Percentiles rank a stretch among this genome's conserved stretches.
These are phyloP conservation scores for Julus scandinavius DNA, from an alignment of 2,888 invertebrate genomes.

Conservation along the genomic window DNA sequence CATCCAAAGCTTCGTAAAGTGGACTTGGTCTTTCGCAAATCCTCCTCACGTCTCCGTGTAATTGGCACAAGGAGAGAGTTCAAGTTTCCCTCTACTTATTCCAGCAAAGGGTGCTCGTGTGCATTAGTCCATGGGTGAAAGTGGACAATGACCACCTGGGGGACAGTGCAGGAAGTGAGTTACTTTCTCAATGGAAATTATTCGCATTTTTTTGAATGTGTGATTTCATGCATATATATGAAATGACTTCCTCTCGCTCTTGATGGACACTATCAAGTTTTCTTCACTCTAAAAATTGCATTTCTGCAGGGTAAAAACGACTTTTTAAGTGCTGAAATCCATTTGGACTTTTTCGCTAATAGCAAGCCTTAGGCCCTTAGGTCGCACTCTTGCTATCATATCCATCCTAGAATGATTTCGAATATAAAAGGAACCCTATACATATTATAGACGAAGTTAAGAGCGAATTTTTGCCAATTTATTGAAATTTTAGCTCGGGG, in stretches of 20 bases:
- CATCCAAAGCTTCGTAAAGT: background rate
- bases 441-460: background rate
- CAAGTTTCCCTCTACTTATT: background rate
- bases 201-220: conserved; percentile 3
- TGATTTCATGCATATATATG: background rate
- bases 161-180: conserved; percentile 1
- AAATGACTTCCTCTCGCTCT: conserved; percentile 16
- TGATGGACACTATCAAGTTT: background rate
- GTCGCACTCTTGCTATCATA: background rate
- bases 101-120: background rate
- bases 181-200: background rate
- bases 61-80: background rate
- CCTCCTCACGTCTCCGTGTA: background rate
- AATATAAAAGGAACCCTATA: background rate
- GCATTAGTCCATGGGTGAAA: background rate
- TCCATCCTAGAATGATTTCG: background rate
- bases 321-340: background rate
- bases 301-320: background rate
- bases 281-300: background rate
- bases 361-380: background rate
- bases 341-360: background rate
- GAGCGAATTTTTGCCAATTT: background rate
- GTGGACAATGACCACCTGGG: conserved; percentile 22
- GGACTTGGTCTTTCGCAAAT: background rate
- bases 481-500: background rate